Conservation (phyloP, 2,888 invertebrate species). For the Lepidocyrtinus sp. region DNA sequence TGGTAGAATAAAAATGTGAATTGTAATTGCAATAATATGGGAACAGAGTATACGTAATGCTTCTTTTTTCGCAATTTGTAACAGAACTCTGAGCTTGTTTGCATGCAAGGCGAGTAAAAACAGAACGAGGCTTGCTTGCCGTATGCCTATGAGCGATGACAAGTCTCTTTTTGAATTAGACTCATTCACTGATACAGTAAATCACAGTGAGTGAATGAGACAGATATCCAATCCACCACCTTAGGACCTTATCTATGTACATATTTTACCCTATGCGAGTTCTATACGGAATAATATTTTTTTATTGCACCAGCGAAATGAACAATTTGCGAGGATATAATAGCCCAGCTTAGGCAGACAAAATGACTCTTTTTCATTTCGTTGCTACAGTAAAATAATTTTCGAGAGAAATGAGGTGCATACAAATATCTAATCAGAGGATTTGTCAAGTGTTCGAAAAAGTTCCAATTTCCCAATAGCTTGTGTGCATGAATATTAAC, state of each 20-base stretch:
- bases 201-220: no score
- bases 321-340: not conserved
- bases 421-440: not conserved
- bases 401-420: not conserved
- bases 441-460: not conserved
- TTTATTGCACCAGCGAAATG: not conserved
- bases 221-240: no score
- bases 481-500: not conserved
- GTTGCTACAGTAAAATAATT: not conserved
- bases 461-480: slow-evolving; percentile 24
- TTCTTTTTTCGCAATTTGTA: not conserved
- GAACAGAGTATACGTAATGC: not conserved
- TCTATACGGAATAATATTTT: not conserved
- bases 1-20: not conserved
- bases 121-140: not conserved
- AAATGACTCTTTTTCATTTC: slow-evolving; percentile 21
- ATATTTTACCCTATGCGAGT: no score
- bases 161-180: not conserved
- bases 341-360: slow-evolving; percentile 23
- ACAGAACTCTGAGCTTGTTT: not conserved
- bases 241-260: no score
- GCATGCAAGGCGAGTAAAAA: not conserved
- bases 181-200: not conserved
- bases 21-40: not conserved
- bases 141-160: not conserved